phyloP scores from a whole-genome alignment of 2,888 invertebrate species.

The Magallana nippona region DNA sequence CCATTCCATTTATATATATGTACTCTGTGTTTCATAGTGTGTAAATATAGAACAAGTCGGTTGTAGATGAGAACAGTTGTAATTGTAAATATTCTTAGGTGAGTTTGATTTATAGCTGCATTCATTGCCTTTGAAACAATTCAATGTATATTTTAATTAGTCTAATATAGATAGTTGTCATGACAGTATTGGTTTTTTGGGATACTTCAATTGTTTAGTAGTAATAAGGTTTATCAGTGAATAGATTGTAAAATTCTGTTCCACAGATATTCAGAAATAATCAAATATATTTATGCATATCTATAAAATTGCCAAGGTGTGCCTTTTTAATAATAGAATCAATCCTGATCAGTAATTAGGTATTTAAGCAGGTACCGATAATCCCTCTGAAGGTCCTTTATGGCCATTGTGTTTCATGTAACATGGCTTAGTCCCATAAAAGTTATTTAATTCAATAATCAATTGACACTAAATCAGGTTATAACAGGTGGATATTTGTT shows the following conservation, averaged over 20 bases:
- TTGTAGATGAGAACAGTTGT: neutral
- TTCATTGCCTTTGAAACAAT: no score
- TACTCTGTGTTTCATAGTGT: neutral
- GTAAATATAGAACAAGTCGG: neutral
- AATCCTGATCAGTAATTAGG: neutral
- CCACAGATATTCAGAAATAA: neutral
- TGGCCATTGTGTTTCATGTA: slow-evolving; percentile 6
- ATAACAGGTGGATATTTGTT: neutral
- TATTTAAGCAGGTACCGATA: neutral
- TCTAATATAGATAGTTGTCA: no score
- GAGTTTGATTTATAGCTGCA: neutral
- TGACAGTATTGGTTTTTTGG: no score
- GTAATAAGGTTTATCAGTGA: no score
- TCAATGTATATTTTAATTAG: no score
- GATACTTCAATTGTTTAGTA: no score
- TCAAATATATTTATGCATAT: no score
- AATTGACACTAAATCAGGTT: neutral
- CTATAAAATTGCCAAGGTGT: slow-evolving; percentile 1
- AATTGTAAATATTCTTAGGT: neutral
- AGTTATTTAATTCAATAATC: neutral
- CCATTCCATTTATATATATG: no score
- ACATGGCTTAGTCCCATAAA: neutral
- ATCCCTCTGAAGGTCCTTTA: neutral
- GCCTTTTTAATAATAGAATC: neutral
- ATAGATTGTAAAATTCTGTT: no score